Evolutionary conservation across 2,888 invertebrate species (phyloP).

Genomic region (Parnassius orleans): DNA sequence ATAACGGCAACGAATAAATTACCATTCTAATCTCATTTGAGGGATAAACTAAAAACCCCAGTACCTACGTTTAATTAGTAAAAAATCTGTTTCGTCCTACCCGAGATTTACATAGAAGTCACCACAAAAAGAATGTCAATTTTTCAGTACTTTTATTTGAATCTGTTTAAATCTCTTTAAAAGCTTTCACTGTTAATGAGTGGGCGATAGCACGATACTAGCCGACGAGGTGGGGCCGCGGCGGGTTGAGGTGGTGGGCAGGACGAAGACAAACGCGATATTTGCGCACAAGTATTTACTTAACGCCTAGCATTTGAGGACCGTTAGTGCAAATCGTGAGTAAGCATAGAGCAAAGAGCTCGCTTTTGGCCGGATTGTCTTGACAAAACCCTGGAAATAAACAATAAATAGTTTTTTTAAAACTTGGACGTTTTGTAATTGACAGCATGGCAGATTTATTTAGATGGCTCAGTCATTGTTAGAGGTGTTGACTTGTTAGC

Average conservation of each 20-base stretch:
- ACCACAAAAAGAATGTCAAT: conserved; percentile 71
- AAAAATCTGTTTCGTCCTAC: conserved; percentile 60
- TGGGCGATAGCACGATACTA: conserved; percentile 51
- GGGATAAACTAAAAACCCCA: conserved; percentile 50
- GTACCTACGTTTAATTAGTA: conserved; percentile 69
- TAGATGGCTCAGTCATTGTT: conserved; percentile 79
- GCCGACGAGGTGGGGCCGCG: conserved; percentile 34
- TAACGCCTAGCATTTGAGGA: conserved; percentile 77
- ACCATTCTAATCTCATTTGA: conserved; percentile 60
- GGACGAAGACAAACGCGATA: conserved; percentile 49
- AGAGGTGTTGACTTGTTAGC: conserved; percentile 75
- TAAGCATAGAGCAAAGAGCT: conserved; percentile 67
- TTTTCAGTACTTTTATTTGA: conserved; percentile 72
- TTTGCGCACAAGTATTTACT: conserved; percentile 70
- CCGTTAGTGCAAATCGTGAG: conserved; percentile 74
- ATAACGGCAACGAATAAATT: conserved; percentile 53
- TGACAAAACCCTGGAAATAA: conserved; percentile 67
- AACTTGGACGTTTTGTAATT: conserved; percentile 76
- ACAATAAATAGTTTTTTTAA: conserved; percentile 71
- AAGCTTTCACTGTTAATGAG: conserved; percentile 72
- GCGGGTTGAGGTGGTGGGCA: conserved; percentile 36
- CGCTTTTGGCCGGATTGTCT: conserved; percentile 69
- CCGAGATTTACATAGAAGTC: conserved; percentile 72
- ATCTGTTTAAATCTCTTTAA: conserved; percentile 72
- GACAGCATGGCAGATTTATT: conserved; percentile 72